A percentile compares a stretch with the other conserved stretches of the same genome.
phyloP scores from a whole-genome alignment of 2,113 vertebrate genomes.

The Paramisgurnus dabryanus region DNA sequence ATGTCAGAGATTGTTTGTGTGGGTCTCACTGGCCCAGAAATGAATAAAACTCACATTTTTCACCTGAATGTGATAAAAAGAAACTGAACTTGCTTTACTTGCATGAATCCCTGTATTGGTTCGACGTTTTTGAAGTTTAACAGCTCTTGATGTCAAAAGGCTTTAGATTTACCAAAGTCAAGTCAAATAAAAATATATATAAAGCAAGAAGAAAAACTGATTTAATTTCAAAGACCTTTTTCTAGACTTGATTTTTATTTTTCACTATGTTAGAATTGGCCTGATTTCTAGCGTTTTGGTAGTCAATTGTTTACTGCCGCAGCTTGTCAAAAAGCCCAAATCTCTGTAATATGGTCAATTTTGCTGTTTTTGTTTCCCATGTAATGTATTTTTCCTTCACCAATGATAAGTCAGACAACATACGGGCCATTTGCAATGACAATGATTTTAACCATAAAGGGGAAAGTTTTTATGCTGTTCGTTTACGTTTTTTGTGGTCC shows the following conservation, averaged over 20 bases:
- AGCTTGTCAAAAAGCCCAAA: neutral
- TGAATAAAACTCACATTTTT: slow-evolving; percentile 49
- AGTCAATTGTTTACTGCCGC: neutral
- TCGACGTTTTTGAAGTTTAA: slow-evolving; percentile 62
- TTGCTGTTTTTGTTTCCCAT: no score
- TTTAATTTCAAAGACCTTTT: no score
- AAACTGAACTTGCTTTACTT: slow-evolving; percentile 36
- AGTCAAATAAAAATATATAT: neutral
- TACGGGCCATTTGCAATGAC: no score
- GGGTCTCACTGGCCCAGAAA: slow-evolving; percentile 62
- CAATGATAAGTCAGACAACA: neutral
- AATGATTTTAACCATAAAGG: no score
- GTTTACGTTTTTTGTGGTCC: no score
- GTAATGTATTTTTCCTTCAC: neutral
- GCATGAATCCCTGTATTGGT: slow-evolving; percentile 7
- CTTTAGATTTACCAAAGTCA: slow-evolving; percentile 62
- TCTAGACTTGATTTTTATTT: no score
- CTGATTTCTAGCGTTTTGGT: neutral
- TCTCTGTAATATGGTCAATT: neutral
- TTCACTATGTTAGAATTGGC: no score
- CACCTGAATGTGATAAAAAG: slow-evolving; percentile 41
- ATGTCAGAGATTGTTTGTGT: slow-evolving; percentile 76
- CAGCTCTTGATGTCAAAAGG: slow-evolving; percentile 47
- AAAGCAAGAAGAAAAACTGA: neutral
- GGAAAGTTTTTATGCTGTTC: no score